phyloP scores from a whole-genome alignment of 2,113 vertebrate genomes.

The Dascyllus trimaculatus region DNA sequence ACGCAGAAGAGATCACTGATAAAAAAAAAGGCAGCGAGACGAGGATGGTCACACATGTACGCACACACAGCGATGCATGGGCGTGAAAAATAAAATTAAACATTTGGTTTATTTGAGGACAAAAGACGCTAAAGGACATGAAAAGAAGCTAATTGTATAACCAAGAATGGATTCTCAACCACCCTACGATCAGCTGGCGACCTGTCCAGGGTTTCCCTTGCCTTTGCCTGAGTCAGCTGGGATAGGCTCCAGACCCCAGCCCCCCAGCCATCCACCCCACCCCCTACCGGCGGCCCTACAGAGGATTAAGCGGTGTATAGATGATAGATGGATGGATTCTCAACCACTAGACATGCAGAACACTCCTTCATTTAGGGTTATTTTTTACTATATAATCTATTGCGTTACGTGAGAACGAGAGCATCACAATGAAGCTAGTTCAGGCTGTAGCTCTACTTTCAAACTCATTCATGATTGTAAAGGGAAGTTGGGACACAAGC shows the following conservation, averaged over 20 bases:
- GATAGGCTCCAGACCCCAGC: too few relatives aligned
- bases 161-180: conserved; percentile 11
- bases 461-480: conserved; percentile 61
- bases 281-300: too few relatives aligned
- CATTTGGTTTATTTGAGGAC: conserved; percentile 11
- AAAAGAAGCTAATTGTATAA: conserved; percentile 28
- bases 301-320: too few relatives aligned
- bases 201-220: too few relatives aligned
- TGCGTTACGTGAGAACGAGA: not conserved
- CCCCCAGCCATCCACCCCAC: too few relatives aligned
- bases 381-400: not conserved
- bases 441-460: conserved; percentile 45
- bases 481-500: conserved; percentile 35
- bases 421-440: conserved; percentile 50
- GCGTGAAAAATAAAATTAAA: not conserved
- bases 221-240: too few relatives aligned
- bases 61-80: conserved; percentile 25
- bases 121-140: not conserved
- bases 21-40: conserved; percentile 9
- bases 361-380: conserved; percentile 27
- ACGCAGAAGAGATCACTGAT: conserved; percentile 5
- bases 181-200: too few relatives aligned
- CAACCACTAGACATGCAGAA: too few relatives aligned
- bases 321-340: too few relatives aligned
- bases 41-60: conserved; percentile 35